Evolutionary conservation across 2,888 invertebrate species (phyloP), one percentile per base, ranked within the genome.

Genomic region (Epistrophella euchroma): DNA sequence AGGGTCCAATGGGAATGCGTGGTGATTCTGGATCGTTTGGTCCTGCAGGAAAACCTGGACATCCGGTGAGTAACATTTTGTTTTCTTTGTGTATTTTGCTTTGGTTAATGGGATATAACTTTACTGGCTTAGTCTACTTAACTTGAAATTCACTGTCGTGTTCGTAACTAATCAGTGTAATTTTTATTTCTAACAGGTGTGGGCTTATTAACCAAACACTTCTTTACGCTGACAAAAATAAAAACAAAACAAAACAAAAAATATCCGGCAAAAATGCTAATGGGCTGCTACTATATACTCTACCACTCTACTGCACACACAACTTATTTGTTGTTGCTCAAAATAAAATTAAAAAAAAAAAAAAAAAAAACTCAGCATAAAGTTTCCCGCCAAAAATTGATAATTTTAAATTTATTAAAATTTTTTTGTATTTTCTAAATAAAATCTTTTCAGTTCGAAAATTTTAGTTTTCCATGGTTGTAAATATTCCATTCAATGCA

Each of bases 1-100:
- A 92, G 92, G 92, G 92, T 89, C 92, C 92, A 62, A 92, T 92
- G 92, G 92, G 92, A 86, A 91, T 92, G 90, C 91, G 92, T 80
- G 92, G 92, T 64, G 92, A 93, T 87, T 92, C 92, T 5, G 92
- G 93, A 22, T 89, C 92, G 40, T 88, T 89, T 19, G 93, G 93
- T 74, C 92, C 92, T 56, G 88, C 91, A n/a, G 93, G 93, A 85
- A 92, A 92, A 88, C 92, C 92, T 88, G 93, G 93, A 88, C 89
- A 92, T 89, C 91, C 93, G 90, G 92, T 93, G 90, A 91, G 92
- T 70, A 7, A 62, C 43, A 17, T 66, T 60, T 28, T 40, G 35
- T 28, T 22, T 58, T 50, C 25, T 32, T 15, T 68, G 3, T 71
- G 15, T 7, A 15, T 52, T 52, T 28, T n/a, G 62, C 28, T 64